These are phyloP conservation scores for Chelonus insularis DNA, from an alignment of 1,140 invertebrate species.

Conservation along the genomic window DNA sequence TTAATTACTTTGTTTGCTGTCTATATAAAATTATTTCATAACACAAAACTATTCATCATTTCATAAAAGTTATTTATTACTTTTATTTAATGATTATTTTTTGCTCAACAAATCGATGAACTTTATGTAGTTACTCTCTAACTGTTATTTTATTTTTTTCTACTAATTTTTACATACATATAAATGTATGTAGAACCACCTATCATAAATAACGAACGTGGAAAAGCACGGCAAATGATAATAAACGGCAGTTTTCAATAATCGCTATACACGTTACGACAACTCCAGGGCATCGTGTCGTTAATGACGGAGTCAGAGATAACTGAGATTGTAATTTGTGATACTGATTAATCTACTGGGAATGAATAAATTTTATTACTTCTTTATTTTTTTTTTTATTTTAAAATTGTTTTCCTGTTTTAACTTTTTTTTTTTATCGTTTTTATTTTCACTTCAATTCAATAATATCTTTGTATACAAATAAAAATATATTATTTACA, in stretches of 20 bases:
- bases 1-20: too few relatives aligned
- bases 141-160: conserved; percentile 19
- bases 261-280: conserved; percentile 18
- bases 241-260: conserved; percentile 26
- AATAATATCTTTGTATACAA: too few relatives aligned
- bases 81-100: too few relatives aligned
- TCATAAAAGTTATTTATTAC: too few relatives aligned
- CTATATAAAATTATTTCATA: too few relatives aligned
- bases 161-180: neutral
- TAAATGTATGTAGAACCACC: neutral
- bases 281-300: conserved; percentile 17
- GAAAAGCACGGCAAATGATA: neutral
- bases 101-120: conserved; percentile 20
- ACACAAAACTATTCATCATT: too few relatives aligned
- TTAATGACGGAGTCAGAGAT: conserved; percentile 13
- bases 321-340: conserved; percentile 17
- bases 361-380: neutral
- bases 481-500: too few relatives aligned
- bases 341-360: conserved; percentile 10
- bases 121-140: too few relatives aligned
- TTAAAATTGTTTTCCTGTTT: too few relatives aligned
- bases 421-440: too few relatives aligned
- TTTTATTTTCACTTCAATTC: too few relatives aligned
- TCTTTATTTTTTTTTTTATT: neutral
- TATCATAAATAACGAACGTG: conserved; percentile 1